These are phyloP conservation scores for Macrophya annulata DNA, from an alignment of 2,888 invertebrate species.

Conservation along the genomic window DNA sequence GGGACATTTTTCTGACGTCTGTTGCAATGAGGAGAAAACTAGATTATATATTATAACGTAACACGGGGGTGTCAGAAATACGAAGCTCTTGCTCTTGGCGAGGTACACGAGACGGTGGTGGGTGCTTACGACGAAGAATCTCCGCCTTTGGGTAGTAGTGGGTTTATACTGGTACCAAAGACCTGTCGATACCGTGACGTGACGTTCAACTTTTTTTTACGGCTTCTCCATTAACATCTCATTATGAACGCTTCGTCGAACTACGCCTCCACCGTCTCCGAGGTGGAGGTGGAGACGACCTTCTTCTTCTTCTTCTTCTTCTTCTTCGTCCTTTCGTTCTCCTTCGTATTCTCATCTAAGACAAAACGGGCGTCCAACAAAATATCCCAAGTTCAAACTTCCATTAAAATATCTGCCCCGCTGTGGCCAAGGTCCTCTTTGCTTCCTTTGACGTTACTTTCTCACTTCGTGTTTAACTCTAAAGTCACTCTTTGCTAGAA, in stretches of 20 bases:
- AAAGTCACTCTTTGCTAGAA: neutral
- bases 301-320: neutral
- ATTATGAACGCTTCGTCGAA: conserved; percentile 76
- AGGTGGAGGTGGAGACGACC: no score
- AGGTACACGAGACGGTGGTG: conserved; percentile 15
- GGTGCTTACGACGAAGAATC: conserved; percentile 40
- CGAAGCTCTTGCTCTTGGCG: neutral
- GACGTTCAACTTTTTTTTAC: conserved; percentile 74
- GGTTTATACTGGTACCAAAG: conserved; percentile 23
- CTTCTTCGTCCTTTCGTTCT: conserved; percentile 26
- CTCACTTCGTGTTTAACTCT: neutral
- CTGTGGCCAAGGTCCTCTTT: neutral
- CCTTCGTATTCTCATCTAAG: neutral
- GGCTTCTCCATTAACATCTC: conserved; percentile 78
- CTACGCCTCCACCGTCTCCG: conserved; percentile 53
- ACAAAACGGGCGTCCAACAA: conserved; percentile 63
- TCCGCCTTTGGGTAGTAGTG: neutral
- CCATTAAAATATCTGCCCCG: conserved; percentile 77
- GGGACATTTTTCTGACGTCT: conserved; percentile 35
- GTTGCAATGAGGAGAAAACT: conserved; percentile 28
- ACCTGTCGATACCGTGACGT: conserved; percentile 77
- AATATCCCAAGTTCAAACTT: conserved; percentile 78
- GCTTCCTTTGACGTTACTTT: neutral
- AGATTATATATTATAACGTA: conserved; percentile 25
- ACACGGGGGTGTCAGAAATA: conserved; percentile 8